A percentile compares a stretch with the other conserved stretches of the same genome.
Conservation (phyloP, 2,113 vertebrate genomes). For the Ranitomeya variabilis region DNA sequence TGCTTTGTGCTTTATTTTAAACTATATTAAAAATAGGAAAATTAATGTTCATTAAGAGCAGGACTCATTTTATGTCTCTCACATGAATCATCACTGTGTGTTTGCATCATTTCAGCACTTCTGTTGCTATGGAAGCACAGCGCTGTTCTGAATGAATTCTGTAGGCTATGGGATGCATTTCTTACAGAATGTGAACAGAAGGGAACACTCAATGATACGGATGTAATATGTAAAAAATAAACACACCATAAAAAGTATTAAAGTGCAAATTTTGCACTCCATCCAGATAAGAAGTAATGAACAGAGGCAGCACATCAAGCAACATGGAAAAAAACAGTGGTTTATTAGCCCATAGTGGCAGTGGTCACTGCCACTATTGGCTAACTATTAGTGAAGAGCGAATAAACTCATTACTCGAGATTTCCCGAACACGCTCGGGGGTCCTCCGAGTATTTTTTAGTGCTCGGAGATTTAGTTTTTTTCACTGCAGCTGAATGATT, state of each 20-base stretch:
- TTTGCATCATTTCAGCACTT: conserved; percentile 31
- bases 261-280: neutral
- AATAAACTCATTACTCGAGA: too few relatives aligned
- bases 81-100: conserved; percentile 36
- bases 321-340: too few relatives aligned
- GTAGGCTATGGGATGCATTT: conserved; percentile 11
- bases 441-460: too few relatives aligned
- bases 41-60: conserved; percentile 38
- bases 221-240: neutral
- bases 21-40: neutral
- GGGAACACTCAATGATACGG: neutral
- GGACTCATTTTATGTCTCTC: conserved; percentile 39
- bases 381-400: too few relatives aligned
- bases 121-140: conserved; percentile 51
- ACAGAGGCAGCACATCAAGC: too few relatives aligned
- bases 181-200: neutral
- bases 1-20: conserved; percentile 21
- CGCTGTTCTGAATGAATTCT: conserved; percentile 42
- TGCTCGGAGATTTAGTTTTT: too few relatives aligned
- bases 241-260: neutral
- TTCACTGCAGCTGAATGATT: too few relatives aligned
- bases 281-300: too few relatives aligned
- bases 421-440: too few relatives aligned
- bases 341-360: too few relatives aligned
- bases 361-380: too few relatives aligned